A percentile compares a stretch with the other conserved stretches of the same genome.
Evolutionary conservation across 2,113 vertebrate species (phyloP).

Genomic region (Anhinga anhinga): DNA sequence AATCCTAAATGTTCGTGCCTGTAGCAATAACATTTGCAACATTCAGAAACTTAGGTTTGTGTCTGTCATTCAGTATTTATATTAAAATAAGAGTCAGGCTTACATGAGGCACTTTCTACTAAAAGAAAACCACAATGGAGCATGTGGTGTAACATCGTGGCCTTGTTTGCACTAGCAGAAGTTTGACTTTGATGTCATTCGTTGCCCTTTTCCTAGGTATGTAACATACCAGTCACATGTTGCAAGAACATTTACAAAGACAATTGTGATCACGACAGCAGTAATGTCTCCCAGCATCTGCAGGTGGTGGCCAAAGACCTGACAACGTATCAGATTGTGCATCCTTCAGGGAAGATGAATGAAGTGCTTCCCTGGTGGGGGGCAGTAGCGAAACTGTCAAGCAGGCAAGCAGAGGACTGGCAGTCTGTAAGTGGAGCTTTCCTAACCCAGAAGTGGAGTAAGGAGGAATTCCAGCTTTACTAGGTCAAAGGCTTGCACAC

Average conservation of each 20-base stretch:
- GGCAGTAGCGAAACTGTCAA: no score
- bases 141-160: no score
- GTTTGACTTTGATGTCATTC: not conserved
- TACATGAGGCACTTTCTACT: not conserved
- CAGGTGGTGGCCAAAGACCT: not conserved
- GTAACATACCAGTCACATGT: not conserved
- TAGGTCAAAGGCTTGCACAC: not conserved
- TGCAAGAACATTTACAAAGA: not conserved
- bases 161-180: not conserved
- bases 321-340: not conserved
- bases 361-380: rapidly evolving
- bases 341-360: not conserved
- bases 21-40: not conserved
- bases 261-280: not conserved
- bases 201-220: not conserved
- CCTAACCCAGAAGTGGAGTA: not conserved
- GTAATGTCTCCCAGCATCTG: not conserved
- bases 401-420: not conserved
- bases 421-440: not conserved
- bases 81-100: not conserved
- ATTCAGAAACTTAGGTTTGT: not conserved
- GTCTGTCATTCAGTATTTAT: not conserved
- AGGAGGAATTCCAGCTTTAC: not conserved
- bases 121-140: not conserved
- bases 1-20: not conserved